Base-by-base conservation (phyloP, 1,140 invertebrate species). In the Drosophila sturtevanti region DNA sequence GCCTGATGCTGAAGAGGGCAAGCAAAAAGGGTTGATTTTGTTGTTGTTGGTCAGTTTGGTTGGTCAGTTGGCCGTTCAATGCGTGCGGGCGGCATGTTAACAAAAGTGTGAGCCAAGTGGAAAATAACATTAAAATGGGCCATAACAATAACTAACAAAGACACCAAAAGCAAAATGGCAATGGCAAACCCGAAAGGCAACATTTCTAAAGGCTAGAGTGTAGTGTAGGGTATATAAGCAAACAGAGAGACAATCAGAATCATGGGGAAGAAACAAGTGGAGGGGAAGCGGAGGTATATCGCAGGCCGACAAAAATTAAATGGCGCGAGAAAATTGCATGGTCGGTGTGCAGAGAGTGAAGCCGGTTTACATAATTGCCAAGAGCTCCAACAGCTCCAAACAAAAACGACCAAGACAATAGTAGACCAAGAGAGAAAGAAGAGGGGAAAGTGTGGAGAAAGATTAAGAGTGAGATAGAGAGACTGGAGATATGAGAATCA, bases 81-180 rank as follows among this genome's bases (percentile, higher is more conserved):
- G 82, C 64, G 76, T 75, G 65, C 55, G 75, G 72, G 68, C 68
- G 76, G 84, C 73, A 89, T 89, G 84, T 85, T 85, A 80, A 89
- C 84, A 89, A 74, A 84, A 89, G 85, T 89, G 79, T 89, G 84
- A 89, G 84, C 79, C 84, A 89, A 89, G 85, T 89, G 84, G 84
- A 89, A 89, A 89, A 89, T 89, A 89, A 89, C 85, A 89, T 89
- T 89, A 89, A 89, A 87, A 87, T 74, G 76, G 63, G 80, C 84
- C 77, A 89, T 89, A 89, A 89, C 84, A 89, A 84, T 89, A 89
- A 89, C 85, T 89, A 89, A 89, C 84, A 89, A 89, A 89, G 85
- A 89, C 85, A 89, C 76, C 79, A 89, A 84, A 79, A 89, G 84
- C 79, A 89, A 87, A 87, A 87, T 89, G 84, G 81, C 81, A 85